Conservation (phyloP, 1,140 invertebrate species). For the Zaprionus lachaisei region DNA sequence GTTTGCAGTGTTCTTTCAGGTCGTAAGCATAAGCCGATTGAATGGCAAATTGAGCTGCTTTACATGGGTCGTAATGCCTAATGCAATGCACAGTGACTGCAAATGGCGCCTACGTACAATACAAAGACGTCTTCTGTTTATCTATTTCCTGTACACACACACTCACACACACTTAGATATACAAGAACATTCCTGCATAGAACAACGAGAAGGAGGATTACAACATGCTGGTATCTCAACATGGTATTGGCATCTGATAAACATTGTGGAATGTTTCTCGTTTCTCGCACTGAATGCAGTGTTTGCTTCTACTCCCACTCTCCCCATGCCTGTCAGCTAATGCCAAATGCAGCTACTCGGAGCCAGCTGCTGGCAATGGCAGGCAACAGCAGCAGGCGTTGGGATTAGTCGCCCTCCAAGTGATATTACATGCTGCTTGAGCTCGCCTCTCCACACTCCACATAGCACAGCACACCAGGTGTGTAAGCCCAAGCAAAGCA, state of each 20-base stretch:
- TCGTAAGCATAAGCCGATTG: conserved; percentile 15
- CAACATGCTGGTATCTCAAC: conserved; percentile 22
- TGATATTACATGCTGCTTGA: conserved; percentile 68
- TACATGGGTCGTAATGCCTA: neutral
- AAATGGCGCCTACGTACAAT: neutral
- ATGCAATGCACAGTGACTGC: neutral
- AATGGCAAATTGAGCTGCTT: conserved; percentile 2
- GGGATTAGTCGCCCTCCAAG: conserved; percentile 67
- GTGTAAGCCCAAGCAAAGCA: conserved; percentile 10
- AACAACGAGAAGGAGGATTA: neutral
- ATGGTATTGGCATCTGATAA: conserved; percentile 12
- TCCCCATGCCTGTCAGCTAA: conserved; percentile 32
- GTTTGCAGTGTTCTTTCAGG: neutral
- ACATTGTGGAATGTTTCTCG: conserved; percentile 34
- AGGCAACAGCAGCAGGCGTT: conserved; percentile 28
- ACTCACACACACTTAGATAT: neutral
- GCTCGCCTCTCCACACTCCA: conserved; percentile 11
- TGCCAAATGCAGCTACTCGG: conserved; percentile 41
- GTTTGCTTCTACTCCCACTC: neutral
- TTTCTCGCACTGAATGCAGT: conserved; percentile 12
- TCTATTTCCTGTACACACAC: neutral
- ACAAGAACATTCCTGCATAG: neutral
- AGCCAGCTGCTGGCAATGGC: conserved; percentile 30
- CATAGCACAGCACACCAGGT: conserved; percentile 3
- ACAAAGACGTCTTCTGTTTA: neutral